These are phyloP conservation scores for Gorsachius magnificus DNA, from an alignment of 2,797 vertebrate species.

Conservation along the genomic window DNA sequence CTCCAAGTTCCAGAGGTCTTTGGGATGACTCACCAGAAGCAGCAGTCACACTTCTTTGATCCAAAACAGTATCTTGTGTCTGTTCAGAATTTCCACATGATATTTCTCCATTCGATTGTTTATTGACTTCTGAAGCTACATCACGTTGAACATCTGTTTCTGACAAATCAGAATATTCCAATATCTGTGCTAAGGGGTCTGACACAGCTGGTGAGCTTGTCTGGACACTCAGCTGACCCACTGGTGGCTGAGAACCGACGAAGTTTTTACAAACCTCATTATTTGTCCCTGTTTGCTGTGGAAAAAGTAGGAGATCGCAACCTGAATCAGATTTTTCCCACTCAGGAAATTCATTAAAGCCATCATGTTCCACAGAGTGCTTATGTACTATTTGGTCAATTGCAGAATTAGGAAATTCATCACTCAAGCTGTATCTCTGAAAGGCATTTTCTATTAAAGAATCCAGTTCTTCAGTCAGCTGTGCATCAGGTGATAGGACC, in stretches of 20 bases:
- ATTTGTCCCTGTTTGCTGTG: slow-evolving; percentile 37
- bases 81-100: background rate
- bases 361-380: background rate
- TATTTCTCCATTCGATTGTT: background rate
- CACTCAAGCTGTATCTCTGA: slow-evolving; percentile 57
- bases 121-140: background rate
- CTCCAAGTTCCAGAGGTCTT: background rate
- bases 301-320: background rate
- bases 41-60: background rate
- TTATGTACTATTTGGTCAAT: slow-evolving; percentile 26
- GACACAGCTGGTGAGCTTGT: background rate
- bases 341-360: slow-evolving; percentile 48
- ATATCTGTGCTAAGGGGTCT: background rate
- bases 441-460: slow-evolving; percentile 84
- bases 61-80: slow-evolving; percentile 24
- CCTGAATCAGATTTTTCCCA: slow-evolving; percentile 67
- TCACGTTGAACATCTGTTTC: background rate
- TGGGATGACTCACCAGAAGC: background rate
- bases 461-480: slow-evolving; percentile 84
- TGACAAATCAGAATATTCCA: background rate
- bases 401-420: slow-evolving; percentile 52
- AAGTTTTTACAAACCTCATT: slow-evolving; percentile 50
- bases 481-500: slow-evolving; percentile 37
- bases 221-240: slow-evolving; percentile 24
- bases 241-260: background rate